A percentile compares a stretch with the other conserved stretches of the same genome.
Evolutionary conservation across 35 echinoderm and acorn worm species (phyloP).

Genomic region (Ptychodera flava): DNA sequence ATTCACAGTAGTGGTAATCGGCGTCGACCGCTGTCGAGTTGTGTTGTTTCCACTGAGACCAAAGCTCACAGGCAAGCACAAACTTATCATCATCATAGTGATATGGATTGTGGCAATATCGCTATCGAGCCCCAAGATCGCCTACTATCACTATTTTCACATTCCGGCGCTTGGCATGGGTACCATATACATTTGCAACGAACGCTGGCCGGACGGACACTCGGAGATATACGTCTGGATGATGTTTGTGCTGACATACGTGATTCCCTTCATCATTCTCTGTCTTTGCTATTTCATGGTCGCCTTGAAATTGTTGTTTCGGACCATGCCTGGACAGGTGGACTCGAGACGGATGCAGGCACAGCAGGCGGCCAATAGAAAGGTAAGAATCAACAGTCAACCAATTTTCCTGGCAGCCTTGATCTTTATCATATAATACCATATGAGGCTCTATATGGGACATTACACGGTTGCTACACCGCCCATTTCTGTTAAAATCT

Average conservation of each 20-base stretch:
- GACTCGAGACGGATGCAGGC: not conserved
- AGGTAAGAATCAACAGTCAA: too few relatives aligned
- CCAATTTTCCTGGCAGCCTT: too few relatives aligned
- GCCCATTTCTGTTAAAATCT: too few relatives aligned
- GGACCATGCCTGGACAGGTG: not conserved
- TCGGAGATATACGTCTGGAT: not conserved
- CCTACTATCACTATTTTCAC: not conserved
- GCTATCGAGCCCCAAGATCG: not conserved
- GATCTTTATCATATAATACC: too few relatives aligned
- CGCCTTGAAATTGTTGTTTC: not conserved
- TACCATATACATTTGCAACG: not conserved
- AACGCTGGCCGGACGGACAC: not conserved
- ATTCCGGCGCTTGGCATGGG: not conserved
- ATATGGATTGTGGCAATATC: not conserved
- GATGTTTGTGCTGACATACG: not conserved
- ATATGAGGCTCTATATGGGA: too few relatives aligned
- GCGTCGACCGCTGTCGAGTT: not conserved
- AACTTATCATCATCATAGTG: not conserved
- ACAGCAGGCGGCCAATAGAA: not conserved
- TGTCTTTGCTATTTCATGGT: not conserved
- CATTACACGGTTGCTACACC: too few relatives aligned
- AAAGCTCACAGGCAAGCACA: not conserved
- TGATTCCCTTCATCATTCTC: not conserved
- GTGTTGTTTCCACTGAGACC: not conserved
- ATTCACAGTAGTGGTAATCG: not conserved